These are phyloP conservation scores for Corvus moneduloides DNA, from an alignment of 2,113 vertebrate genomes.

Conservation along the genomic window DNA sequence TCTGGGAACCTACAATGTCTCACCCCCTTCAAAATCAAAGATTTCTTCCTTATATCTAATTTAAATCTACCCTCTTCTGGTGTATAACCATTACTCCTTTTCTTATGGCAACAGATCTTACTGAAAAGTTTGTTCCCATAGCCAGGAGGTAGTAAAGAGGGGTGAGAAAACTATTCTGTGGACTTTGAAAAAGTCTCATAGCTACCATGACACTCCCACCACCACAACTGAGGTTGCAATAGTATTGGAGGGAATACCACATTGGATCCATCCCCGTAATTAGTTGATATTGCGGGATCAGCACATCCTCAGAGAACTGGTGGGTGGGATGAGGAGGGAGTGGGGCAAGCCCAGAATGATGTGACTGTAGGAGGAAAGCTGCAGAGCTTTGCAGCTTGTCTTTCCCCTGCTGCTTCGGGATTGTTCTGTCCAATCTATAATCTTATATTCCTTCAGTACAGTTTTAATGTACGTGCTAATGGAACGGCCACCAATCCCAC, in stretches of 20 bases:
- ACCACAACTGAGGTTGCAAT: neutral
- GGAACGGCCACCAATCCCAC: neutral
- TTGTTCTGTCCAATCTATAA: neutral
- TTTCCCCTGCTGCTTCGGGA: neutral
- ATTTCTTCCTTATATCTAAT: neutral
- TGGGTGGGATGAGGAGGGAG: neutral
- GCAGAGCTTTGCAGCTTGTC: neutral
- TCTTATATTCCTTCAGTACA: neutral
- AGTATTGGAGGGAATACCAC: neutral
- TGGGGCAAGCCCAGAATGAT: neutral
- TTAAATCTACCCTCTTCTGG: neutral
- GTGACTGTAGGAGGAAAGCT: neutral
- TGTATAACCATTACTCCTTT: neutral
- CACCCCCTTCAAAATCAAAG: neutral
- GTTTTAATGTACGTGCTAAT: conserved; percentile 46
- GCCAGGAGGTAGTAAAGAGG: neutral
- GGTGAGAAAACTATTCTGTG: neutral
- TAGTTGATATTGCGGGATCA: neutral
- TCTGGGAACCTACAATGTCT: neutral
- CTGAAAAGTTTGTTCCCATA: neutral
- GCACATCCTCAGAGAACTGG: neutral
- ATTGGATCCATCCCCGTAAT: rapidly evolving
- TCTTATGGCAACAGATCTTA: neutral
- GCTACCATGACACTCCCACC: neutral
- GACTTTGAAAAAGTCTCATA: neutral